Evolutionary conservation across 2,797 vertebrate species (phyloP).

Genomic region (Liparis tanakae): DNA sequence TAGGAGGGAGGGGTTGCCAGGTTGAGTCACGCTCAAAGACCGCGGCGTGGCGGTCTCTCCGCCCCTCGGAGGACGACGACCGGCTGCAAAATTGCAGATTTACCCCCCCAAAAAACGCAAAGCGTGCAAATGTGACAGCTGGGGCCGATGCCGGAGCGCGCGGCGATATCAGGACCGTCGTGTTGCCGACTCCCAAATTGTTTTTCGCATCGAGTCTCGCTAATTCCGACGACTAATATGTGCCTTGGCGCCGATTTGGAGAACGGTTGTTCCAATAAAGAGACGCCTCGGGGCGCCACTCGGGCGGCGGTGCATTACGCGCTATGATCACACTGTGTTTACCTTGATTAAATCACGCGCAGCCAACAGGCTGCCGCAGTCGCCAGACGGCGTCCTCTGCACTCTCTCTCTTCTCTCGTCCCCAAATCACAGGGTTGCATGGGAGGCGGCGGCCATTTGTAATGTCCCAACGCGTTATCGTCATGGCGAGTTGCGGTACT

Average conservation of each 20-base stretch:
- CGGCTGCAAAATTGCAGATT: background rate
- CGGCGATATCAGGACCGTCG: constrained; percentile 11
- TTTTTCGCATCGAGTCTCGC: constrained; percentile 27
- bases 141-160: background rate
- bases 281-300: constrained; percentile 21
- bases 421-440: constrained; percentile 6
- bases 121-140: background rate
- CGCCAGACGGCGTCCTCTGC: background rate
- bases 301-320: constrained; percentile 13
- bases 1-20: constrained; percentile 23
- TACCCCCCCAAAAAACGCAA: background rate
- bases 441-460: background rate
- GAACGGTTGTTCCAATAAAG: constrained; percentile 29
- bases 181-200: constrained; percentile 12
- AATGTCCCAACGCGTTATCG: background rate
- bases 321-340: constrained; percentile 15
- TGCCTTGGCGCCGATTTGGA: constrained; percentile 30
- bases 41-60: constrained; percentile 27
- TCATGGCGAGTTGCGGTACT: background rate
- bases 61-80: too few species aligned
- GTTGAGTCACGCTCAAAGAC: constrained; percentile 41
- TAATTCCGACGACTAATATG: constrained; percentile 27
- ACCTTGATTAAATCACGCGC: constrained; percentile 28
- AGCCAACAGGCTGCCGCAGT: constrained; percentile 5
- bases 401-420: background rate